These are phyloP conservation scores for Allacma fusca DNA, from an alignment of 2,888 invertebrate genomes.

Conservation along the genomic window DNA sequence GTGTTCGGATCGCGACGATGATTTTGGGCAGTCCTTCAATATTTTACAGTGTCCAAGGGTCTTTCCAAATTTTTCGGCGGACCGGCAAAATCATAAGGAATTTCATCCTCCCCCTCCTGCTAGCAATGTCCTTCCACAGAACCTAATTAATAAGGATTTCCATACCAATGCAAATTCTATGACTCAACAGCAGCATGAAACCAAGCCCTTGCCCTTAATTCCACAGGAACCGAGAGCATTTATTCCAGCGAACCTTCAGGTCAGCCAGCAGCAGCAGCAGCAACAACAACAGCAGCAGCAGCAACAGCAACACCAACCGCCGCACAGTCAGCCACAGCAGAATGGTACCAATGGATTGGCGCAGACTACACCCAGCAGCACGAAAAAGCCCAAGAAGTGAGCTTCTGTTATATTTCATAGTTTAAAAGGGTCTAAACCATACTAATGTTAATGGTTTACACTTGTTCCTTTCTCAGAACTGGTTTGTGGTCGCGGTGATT, in stretches of 20 bases:
- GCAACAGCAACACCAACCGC: slow-evolving; percentile 24
- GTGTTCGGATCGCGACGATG: slow-evolving; percentile 22
- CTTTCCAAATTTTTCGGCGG: slow-evolving; percentile 41
- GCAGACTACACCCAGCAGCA: slow-evolving; percentile 6
- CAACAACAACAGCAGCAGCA: slow-evolving; percentile 22
- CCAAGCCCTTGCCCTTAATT: slow-evolving; percentile 9
- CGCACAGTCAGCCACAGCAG: slow-evolving; percentile 29
- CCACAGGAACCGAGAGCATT: slow-evolving; percentile 35
- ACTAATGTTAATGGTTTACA: too few species aligned
- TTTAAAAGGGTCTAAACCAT: too few species aligned
- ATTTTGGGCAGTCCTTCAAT: slow-evolving; percentile 42
- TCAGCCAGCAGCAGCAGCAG: slow-evolving; percentile 11
- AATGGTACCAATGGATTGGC: slow-evolving; percentile 34
- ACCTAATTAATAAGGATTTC: slow-evolving; percentile 42
- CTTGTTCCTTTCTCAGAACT: too few species aligned
- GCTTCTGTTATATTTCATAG: background rate
- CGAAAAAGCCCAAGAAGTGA: slow-evolving; percentile 38
- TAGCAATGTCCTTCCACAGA: slow-evolving; percentile 38
- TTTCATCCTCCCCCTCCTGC: slow-evolving; percentile 32
- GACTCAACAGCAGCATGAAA: slow-evolving; percentile 41
- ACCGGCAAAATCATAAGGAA: slow-evolving; percentile 40
- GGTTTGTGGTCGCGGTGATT: background rate
- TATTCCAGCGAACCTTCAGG: slow-evolving; percentile 26
- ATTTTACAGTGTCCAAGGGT: slow-evolving; percentile 46
- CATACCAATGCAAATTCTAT: slow-evolving; percentile 43